A percentile compares a stretch with the other conserved stretches of the same genome.
Evolutionary conservation across 2,797 vertebrate genomes (phyloP).

Genomic region (Cryptoprocta ferox): DNA sequence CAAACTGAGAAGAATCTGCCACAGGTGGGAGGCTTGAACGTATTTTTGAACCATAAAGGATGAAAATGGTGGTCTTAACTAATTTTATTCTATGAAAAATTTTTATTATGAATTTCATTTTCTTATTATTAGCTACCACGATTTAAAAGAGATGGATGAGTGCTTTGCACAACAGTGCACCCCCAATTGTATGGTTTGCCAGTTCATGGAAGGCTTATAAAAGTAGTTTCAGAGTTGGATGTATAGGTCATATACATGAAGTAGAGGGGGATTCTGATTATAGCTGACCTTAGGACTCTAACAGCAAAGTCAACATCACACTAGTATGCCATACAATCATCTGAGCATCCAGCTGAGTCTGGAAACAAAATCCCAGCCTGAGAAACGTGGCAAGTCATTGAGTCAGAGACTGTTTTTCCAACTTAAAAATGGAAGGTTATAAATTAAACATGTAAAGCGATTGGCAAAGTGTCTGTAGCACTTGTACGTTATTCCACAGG

Average conservation of each 20-base stretch:
- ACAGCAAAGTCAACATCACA: background rate
- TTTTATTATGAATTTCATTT: background rate
- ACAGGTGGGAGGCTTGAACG: background rate
- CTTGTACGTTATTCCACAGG: background rate
- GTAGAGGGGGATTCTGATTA: background rate
- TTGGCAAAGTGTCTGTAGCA: background rate
- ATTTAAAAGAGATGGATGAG: background rate
- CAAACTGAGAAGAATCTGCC: background rate
- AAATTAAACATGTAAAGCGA: background rate
- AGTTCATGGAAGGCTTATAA: background rate
- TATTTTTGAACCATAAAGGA: conserved; percentile 3
- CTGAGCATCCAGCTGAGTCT: background rate
- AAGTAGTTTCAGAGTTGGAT: background rate
- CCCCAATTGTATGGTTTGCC: background rate
- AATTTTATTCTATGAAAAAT: background rate
- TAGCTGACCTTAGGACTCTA: background rate
- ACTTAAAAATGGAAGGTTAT: background rate
- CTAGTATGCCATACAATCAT: background rate
- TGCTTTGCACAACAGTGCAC: background rate
- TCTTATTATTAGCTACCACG: background rate
- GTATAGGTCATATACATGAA: background rate
- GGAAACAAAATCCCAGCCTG: background rate
- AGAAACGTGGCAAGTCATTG: background rate
- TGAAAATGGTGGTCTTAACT: background rate
- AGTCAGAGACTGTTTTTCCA: background rate